These are phyloP conservation scores for Papilio machaon DNA, from an alignment of 1,140 invertebrate species.

Conservation along the genomic window DNA sequence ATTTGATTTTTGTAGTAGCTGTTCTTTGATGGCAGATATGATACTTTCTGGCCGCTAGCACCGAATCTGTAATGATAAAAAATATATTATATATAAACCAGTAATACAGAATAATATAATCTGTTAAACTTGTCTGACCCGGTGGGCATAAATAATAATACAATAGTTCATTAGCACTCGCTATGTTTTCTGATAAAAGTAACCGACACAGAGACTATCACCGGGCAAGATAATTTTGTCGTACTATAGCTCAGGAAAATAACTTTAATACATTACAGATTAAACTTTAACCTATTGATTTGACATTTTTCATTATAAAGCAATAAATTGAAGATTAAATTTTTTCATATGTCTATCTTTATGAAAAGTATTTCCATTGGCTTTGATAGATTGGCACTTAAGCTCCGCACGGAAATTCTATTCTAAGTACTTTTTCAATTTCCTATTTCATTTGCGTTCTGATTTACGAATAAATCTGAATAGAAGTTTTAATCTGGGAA, in stretches of 20 bases:
- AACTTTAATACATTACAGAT: no score
- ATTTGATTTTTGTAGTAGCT: constrained; percentile 83
- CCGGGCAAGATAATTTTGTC: no score
- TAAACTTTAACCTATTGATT: no score
- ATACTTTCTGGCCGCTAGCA: constrained; percentile 73
- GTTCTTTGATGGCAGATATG: constrained; percentile 76
- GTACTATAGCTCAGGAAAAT: no score
- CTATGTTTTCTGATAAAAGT: no score
- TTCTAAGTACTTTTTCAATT: neutral
- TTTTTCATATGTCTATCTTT: neutral
- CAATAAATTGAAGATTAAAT: no score
- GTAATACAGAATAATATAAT: neutral
- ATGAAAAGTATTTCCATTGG: neutral
- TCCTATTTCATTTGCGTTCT: constrained; percentile 2
- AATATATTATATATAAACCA: neutral
- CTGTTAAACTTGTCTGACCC: neutral
- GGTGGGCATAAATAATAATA: no score
- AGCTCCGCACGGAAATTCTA: neutral
- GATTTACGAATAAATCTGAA: neutral
- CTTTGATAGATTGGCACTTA: constrained; percentile 10
- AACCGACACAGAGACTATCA: no score
- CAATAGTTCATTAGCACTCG: no score
- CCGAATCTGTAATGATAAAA: constrained; percentile 80
- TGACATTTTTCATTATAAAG: no score
- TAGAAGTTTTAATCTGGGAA: neutral